phyloP scores from a whole-genome alignment of 2,888 invertebrate genomes.

The Laothoe populi region DNA sequence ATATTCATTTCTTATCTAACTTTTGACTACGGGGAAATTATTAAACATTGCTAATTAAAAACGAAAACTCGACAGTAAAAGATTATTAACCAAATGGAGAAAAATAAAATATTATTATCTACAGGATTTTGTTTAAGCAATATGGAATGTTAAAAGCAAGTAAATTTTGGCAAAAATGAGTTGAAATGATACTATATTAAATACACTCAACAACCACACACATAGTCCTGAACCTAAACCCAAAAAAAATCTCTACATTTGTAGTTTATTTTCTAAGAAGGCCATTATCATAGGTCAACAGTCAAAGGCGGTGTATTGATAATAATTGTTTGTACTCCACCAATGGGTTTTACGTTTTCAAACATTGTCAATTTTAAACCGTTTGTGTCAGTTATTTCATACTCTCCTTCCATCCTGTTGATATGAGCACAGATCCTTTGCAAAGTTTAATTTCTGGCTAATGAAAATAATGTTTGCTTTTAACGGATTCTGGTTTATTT shows the following conservation, averaged over 20 bases:
- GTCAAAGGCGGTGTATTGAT: slow-evolving; percentile 36
- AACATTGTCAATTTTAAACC: slow-evolving; percentile 30
- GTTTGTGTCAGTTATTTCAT: slow-evolving; percentile 35
- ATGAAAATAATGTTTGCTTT: slow-evolving; percentile 30
- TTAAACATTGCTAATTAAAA: too few species aligned
- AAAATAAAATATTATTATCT: too few species aligned
- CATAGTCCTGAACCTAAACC: background rate
- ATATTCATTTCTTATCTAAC: too few species aligned
- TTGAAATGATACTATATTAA: too few species aligned
- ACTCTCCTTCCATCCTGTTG: slow-evolving; percentile 37
- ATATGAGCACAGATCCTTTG: slow-evolving; percentile 34
- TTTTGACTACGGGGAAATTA: too few species aligned
- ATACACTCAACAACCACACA: too few species aligned
- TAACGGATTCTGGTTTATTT: slow-evolving; percentile 14
- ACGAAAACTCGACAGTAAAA: too few species aligned
- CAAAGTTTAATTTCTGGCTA: slow-evolving; percentile 32
- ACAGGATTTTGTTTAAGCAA: too few species aligned
- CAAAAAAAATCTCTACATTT: background rate
- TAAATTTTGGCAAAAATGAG: too few species aligned
- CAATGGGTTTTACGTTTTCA: slow-evolving; percentile 31
- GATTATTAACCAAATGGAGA: too few species aligned
- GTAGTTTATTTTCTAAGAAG: slow-evolving; percentile 27
- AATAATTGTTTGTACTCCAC: slow-evolving; percentile 34
- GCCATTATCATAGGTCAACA: slow-evolving; percentile 40
- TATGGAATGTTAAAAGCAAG: too few species aligned